Conservation (phyloP, 2,113 vertebrate genomes). For the Alaudala cheleensis region DNA sequence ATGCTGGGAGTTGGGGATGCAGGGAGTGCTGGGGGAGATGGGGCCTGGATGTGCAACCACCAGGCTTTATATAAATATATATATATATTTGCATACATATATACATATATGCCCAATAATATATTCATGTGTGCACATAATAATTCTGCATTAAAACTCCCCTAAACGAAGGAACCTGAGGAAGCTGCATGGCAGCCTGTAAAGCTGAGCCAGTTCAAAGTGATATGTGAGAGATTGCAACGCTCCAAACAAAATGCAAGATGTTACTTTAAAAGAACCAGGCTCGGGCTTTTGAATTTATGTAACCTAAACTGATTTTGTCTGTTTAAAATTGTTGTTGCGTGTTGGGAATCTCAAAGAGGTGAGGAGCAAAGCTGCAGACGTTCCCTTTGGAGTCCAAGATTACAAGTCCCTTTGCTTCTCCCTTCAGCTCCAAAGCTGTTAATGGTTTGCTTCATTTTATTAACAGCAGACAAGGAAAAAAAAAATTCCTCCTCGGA, state of each 20-base stretch:
- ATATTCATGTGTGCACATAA: neutral
- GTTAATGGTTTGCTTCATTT: constrained; percentile 67
- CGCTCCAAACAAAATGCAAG: constrained; percentile 57
- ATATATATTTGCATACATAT: neutral
- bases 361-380: constrained; percentile 50
- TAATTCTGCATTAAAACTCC: neutral
- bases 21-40: neutral
- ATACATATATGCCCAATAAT: neutral
- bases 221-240: constrained; percentile 11
- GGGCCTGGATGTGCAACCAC: neutral
- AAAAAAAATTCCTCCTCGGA: constrained; percentile 31
- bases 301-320: constrained; percentile 71
- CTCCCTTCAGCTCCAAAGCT: constrained; percentile 35
- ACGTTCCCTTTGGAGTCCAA: constrained; percentile 21
- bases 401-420: constrained; percentile 19
- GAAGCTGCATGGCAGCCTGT: neutral
- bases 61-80: neutral
- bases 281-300: constrained; percentile 61
- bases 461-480: constrained; percentile 51
- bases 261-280: constrained; percentile 65
- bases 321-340: constrained; percentile 65
- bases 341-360: constrained; percentile 67
- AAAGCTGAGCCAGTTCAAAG: neutral
- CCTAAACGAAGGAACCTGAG: neutral
- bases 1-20: neutral